These are phyloP conservation scores for Eilema griseolum DNA, from an alignment of 2,888 invertebrate genomes.

Conservation along the genomic window DNA sequence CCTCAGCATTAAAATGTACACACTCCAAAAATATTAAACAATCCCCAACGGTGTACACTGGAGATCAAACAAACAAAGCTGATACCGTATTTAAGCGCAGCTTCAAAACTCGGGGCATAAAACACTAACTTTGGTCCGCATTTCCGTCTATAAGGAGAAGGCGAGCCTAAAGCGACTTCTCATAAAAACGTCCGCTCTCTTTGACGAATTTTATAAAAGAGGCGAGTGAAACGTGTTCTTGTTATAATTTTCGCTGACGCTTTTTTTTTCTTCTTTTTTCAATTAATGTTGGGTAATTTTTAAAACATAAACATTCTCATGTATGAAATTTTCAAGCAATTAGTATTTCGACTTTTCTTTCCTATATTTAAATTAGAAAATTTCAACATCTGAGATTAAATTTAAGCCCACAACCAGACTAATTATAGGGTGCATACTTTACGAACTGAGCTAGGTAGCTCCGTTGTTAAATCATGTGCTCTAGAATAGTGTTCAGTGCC, in stretches of 20 bases:
- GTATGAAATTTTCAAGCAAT: no score
- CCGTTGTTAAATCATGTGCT: no score
- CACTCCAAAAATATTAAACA: not conserved
- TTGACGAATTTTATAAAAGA: conserved; percentile 44
- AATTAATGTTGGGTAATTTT: not conserved
- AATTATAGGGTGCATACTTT: no score
- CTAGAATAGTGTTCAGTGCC: no score
- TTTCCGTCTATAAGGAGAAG: conserved; percentile 33
- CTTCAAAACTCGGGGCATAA: conserved; percentile 37
- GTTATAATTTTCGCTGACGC: conserved; percentile 18
- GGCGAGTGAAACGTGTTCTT: conserved; percentile 28
- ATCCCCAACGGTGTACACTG: not conserved
- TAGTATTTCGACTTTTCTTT: no score
- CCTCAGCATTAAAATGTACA: not conserved
- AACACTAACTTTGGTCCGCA: conserved; percentile 46
- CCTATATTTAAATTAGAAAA: no score
- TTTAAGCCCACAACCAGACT: no score
- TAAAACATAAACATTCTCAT: not conserved
- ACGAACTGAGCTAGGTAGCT: no score
- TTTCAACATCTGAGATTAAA: no score
- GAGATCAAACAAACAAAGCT: conserved; percentile 7
- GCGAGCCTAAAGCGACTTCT: conserved; percentile 39
- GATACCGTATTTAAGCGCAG: conserved; percentile 1
- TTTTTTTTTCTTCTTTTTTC: not conserved
- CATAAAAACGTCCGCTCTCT: conserved; percentile 35